phyloP scores from a whole-genome alignment of 2,888 invertebrate species.

The Lasiommata megera region DNA sequence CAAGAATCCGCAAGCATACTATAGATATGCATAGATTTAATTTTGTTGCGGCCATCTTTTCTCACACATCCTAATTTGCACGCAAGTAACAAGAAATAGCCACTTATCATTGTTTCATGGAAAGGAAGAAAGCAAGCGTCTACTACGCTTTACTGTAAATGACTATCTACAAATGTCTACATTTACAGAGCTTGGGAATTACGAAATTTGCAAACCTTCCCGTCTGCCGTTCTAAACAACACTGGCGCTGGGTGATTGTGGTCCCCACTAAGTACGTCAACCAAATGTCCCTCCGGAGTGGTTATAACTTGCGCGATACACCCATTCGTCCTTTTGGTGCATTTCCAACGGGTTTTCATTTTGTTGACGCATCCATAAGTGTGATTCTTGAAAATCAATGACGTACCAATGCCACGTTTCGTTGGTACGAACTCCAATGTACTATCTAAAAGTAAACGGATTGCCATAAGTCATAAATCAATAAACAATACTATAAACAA shows the following conservation, averaged over 20 bases:
- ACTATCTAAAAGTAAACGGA: neutral
- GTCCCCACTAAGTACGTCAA: neutral
- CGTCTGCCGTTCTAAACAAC: neutral
- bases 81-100: no score
- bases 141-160: no score
- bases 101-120: no score
- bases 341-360: conserved; percentile 6
- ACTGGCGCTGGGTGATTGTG: conserved; percentile 2
- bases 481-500: no score
- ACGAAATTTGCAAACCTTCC: neutral
- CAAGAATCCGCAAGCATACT: no score
- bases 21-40: no score
- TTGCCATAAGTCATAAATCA: neutral
- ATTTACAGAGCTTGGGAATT: neutral
- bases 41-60: no score
- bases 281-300: neutral
- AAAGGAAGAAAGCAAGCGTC: no score
- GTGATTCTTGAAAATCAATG: neutral
- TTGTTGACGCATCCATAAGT: neutral
- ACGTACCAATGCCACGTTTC: neutral
- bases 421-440: conserved; percentile 4
- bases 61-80: no score
- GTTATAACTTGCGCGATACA: conserved; percentile 5
- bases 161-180: no score
- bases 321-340: neutral